phyloP scores from a whole-genome alignment of 2,113 vertebrate species.

The Plectropomus leopardus region DNA sequence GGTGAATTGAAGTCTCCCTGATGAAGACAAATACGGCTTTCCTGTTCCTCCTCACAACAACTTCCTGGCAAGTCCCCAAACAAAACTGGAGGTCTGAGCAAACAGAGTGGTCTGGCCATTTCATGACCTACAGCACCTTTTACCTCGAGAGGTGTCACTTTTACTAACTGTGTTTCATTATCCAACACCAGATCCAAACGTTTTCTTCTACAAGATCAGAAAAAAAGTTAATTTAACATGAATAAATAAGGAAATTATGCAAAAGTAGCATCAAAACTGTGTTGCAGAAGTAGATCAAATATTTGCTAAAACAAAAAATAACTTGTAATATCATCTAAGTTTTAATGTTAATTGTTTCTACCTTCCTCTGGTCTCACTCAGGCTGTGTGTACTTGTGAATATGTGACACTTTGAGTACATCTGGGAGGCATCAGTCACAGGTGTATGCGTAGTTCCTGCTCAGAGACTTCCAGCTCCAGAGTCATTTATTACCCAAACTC shows the following conservation, averaged over 20 bases:
- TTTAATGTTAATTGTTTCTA: background rate
- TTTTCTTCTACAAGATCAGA: background rate
- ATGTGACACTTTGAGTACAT: slow-evolving; percentile 40
- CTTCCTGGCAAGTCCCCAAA: slow-evolving; percentile 17
- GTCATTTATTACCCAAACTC: slow-evolving; percentile 72
- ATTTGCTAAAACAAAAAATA: background rate
- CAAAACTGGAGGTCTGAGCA: background rate
- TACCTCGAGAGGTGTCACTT: background rate
- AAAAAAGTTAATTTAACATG: background rate
- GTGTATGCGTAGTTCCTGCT: slow-evolving; percentile 64
- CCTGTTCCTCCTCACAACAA: slow-evolving; percentile 4
- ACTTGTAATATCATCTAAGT: background rate
- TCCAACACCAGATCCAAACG: background rate
- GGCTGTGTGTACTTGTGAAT: background rate
- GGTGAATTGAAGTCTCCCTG: slow-evolving; percentile 8
- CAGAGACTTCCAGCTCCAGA: slow-evolving; percentile 50
- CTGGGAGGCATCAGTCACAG: slow-evolving; percentile 72
- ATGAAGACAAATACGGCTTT: slow-evolving; percentile 38
- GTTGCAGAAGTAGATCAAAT: background rate
- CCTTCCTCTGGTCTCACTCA: background rate
- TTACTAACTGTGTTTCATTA: background rate
- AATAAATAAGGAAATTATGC: background rate
- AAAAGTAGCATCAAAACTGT: background rate
- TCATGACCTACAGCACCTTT: background rate
- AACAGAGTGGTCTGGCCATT: background rate